Evolutionary conservation across 2,888 invertebrate genomes (phyloP).

Genomic region (Platycnemis pennipes): DNA sequence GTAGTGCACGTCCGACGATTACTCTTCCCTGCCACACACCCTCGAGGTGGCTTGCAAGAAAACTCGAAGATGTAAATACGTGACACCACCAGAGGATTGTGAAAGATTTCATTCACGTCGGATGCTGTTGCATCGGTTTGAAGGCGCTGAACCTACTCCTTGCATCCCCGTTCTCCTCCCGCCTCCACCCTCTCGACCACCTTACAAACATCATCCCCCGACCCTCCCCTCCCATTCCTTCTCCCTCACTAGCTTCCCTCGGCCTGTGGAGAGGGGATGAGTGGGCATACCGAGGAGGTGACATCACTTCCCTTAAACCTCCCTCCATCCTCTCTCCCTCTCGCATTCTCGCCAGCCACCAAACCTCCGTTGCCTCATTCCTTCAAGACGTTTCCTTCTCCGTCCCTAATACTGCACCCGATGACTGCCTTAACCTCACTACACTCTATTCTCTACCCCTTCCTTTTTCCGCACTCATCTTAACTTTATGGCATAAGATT

Average conservation of each 20-base stretch:
- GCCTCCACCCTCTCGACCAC: neutral
- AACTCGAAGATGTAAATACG: no score
- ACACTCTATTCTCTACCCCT: no score
- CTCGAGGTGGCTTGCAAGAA: no score
- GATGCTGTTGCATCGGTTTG: no score
- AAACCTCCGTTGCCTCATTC: neutral
- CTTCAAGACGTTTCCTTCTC: neutral
- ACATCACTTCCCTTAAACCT: conserved; percentile 50
- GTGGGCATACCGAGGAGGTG: conserved; percentile 33
- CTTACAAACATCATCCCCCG: neutral
- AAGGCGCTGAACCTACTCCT: neutral
- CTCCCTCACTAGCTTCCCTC: neutral
- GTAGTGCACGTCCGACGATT: no score
- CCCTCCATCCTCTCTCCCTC: neutral
- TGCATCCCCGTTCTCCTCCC: no score
- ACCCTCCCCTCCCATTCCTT: neutral
- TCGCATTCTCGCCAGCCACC: neutral
- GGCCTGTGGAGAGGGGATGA: conserved; percentile 7
- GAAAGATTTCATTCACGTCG: no score
- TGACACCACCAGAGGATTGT: no score
- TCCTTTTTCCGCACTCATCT: neutral
- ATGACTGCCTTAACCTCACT: no score
- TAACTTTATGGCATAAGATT: no score
- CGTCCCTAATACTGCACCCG: neutral
- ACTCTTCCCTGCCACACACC: no score